A percentile compares a stretch with the other conserved stretches of the same genome.
Conservation (phyloP, 1,140 invertebrate species). For the Matsumurasca onukii region DNA sequence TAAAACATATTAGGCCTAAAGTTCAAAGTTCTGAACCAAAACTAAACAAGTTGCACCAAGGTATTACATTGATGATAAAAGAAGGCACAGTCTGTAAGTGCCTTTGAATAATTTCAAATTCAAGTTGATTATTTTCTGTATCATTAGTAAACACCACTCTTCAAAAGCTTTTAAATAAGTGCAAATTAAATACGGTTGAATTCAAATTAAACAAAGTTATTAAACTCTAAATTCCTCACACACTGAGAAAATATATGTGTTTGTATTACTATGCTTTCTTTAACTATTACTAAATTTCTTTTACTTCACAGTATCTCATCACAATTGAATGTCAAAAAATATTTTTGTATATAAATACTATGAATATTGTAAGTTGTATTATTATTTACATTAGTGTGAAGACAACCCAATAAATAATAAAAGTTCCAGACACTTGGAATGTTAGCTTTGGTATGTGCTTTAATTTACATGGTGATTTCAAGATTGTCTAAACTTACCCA, state of each 20-base stretch:
- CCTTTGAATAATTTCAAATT: too few species aligned
- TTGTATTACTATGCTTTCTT: conserved; percentile 6
- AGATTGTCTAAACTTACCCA: conserved; percentile 21
- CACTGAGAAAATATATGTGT: conserved; percentile 28
- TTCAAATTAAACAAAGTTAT: neutral
- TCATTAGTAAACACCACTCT: neutral
- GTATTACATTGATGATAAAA: too few species aligned
- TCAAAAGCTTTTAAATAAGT: neutral
- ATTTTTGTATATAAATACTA: conserved; percentile 14
- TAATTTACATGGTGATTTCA: conserved; percentile 22
- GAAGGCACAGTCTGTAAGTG: too few species aligned
- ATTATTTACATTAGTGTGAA: conserved; percentile 27
- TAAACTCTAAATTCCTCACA: neutral
- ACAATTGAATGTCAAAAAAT: conserved; percentile 15
- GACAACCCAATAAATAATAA: conserved; percentile 26
- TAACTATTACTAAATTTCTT: conserved; percentile 9
- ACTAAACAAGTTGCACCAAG: too few species aligned
- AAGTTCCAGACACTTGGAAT: conserved; percentile 31
- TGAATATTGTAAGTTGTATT: neutral
- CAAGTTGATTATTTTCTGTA: too few species aligned
- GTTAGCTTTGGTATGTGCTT: conserved; percentile 39
- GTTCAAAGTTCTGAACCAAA: too few species aligned
- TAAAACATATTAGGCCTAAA: too few species aligned
- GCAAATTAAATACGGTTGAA: neutral
- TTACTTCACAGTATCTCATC: neutral